Base-by-base conservation (phyloP, 2,113 vertebrate species). In the Dipodomys stephensi region DNA sequence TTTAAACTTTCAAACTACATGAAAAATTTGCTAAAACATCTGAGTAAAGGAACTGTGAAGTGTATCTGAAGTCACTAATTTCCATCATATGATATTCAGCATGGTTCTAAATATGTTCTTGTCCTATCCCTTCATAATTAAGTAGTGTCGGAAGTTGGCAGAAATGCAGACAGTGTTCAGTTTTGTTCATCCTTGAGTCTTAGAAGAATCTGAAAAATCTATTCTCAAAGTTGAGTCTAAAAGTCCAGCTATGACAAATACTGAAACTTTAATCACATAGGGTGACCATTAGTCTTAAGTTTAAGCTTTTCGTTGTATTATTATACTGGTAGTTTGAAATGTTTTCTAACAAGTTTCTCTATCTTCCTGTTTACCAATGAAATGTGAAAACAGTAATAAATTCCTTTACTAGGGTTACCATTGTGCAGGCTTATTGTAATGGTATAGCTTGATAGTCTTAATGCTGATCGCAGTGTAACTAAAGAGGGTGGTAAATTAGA, bases 361-460 rank as follows among this genome's bases (percentile, higher is more conserved):
- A 62, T 79, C 11, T 64, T 88, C 13, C 71, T 67, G 65, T 89
- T 88, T 86, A 69, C 62, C 73, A 87, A 4, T 49, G 64, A 91
- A 95, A 25, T 91, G 27, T 90, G 74, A 69, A 90, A 93, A 92
- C 81, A 90, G 7, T 77, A 72, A 16, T 88, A 62, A 87, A 77
- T 60, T 85, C 78, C 69, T 96, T 87, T 83, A 71, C 67, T 64
- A 88, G 82, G 53, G 46, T 68, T 92, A 46, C 32, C 46, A 65
- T 68, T 53, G 32, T 81, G 16, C 27, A 90, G 46, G 67, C 82
- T 39, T 78, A 53, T 94, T 93, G 87, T 85, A 86, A 35, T 91
- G 30, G 30, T 87, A 9, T 23, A n/a, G 68, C 81, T 88, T 83
- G 72, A 74, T 86, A 30, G 60, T 13, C 53, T 86, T 73, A 83